Conservation (phyloP, 30 jellyfish, hydroid and myxozoan species). For the Haliclystus octoradiatus region DNA sequence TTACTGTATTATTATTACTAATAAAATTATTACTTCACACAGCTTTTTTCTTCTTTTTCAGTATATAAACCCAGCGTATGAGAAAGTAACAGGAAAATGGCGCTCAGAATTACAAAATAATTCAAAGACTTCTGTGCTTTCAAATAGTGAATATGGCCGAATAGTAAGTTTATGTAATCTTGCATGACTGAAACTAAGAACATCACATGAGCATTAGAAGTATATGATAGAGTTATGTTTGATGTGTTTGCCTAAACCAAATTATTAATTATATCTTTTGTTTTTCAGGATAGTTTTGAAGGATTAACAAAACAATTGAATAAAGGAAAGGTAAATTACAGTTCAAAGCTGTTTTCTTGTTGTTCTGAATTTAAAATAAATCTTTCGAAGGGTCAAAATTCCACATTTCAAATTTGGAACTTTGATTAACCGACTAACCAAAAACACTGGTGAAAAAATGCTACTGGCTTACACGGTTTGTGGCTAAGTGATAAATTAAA, state of each 20-base stretch:
- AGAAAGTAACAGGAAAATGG: conserved; percentile 90
- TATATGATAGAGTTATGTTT: no score
- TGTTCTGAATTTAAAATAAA: no score
- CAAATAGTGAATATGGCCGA: conserved; percentile 52
- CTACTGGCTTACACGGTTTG: no score
- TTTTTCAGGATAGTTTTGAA: conserved; percentile 70
- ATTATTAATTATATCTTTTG: background rate
- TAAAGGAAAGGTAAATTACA: conserved; percentile 92
- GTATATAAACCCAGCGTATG: conserved; percentile 96
- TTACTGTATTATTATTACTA: no score
- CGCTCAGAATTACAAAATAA: conserved; percentile 59
- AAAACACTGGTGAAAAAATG: no score
- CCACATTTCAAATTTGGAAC: background rate
- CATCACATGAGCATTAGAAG: no score
- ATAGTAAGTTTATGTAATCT: conserved; percentile 47
- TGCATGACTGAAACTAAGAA: no score
- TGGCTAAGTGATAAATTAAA: no score
- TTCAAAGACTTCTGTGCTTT: conserved; percentile 43
- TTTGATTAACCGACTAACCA: background rate
- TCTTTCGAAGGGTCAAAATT: no score
- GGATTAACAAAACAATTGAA: conserved; percentile 65
- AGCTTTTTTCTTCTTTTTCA: conserved; percentile 1
- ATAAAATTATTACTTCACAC: no score
- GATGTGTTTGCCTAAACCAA: no score
- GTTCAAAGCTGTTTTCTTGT: no score